Conservation (phyloP, 2,113 vertebrate genomes). For the Choloepus hoffmanni region DNA sequence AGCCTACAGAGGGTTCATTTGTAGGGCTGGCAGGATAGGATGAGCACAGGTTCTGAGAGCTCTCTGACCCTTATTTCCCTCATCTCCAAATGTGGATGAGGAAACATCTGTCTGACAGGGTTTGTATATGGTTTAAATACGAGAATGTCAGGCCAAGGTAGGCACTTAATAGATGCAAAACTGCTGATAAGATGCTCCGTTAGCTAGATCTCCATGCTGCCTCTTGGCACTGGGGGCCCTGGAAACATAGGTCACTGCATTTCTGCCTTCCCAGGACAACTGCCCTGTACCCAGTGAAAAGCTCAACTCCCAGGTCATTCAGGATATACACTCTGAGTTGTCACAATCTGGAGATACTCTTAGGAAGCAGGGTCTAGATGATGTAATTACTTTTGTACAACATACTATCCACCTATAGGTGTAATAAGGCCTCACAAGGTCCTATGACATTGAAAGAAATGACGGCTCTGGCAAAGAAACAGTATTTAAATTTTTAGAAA, state of each 20-base stretch:
- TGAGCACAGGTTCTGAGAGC: neutral
- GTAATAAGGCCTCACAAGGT: neutral
- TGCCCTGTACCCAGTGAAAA: neutral
- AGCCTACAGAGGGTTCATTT: neutral
- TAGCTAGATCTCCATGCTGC: neutral
- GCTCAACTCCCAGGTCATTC: neutral
- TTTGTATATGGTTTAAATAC: neutral
- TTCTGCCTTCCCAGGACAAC: neutral
- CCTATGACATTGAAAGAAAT: neutral
- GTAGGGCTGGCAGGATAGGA: neutral
- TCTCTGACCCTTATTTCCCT: neutral
- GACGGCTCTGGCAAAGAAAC: conserved; percentile 14
- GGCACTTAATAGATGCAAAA: neutral
- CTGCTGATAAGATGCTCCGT: neutral
- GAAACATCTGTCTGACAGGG: neutral
- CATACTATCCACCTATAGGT: neutral
- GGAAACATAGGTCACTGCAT: neutral
- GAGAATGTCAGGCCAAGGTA: neutral
- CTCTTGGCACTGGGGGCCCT: neutral
- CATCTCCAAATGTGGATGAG: neutral
- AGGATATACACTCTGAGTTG: neutral
- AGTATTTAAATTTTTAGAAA: neutral
- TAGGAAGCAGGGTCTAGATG: neutral
- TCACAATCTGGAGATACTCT: neutral
- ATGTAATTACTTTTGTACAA: neutral